Conservation (phyloP, 2,888 invertebrate species). For the Apoda limacodes region DNA sequence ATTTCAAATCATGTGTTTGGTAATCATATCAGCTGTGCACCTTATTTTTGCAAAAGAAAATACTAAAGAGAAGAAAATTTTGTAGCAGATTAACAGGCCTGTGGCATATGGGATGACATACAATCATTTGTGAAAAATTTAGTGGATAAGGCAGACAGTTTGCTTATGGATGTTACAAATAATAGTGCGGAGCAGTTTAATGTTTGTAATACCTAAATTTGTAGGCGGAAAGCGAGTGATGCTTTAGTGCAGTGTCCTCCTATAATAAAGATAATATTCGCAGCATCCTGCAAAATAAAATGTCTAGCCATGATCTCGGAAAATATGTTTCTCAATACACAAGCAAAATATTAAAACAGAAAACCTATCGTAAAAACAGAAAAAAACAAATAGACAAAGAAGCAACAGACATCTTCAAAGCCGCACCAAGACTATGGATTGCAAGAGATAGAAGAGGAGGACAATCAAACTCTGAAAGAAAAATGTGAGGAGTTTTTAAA, state of each 20-base stretch:
- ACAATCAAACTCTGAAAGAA: neutral
- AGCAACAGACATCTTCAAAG: neutral
- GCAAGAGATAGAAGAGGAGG: neutral
- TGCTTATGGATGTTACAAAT: slow-evolving; percentile 4
- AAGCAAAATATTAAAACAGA: neutral
- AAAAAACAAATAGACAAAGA: neutral
- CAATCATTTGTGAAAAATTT: neutral
- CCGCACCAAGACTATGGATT: slow-evolving; percentile 1
- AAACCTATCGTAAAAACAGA: neutral
- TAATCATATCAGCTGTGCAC: slow-evolving; percentile 1
- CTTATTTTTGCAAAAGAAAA: slow-evolving; percentile 1
- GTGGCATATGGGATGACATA: slow-evolving; percentile 1
- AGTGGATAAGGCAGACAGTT: slow-evolving; percentile 1
- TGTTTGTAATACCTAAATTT: neutral
- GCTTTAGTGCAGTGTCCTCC: neutral
- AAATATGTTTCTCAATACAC: neutral
- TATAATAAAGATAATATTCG: neutral
- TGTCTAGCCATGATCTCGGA: neutral
- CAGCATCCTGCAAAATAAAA: neutral
- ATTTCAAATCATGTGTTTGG: slow-evolving; percentile 6
- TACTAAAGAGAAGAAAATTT: neutral
- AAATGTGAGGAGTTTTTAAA: neutral
- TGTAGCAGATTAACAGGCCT: neutral
- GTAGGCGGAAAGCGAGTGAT: neutral
- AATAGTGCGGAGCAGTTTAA: slow-evolving; percentile 7